Conservation (phyloP, 2,888 invertebrate genomes). For the Agriotes lineatus region DNA sequence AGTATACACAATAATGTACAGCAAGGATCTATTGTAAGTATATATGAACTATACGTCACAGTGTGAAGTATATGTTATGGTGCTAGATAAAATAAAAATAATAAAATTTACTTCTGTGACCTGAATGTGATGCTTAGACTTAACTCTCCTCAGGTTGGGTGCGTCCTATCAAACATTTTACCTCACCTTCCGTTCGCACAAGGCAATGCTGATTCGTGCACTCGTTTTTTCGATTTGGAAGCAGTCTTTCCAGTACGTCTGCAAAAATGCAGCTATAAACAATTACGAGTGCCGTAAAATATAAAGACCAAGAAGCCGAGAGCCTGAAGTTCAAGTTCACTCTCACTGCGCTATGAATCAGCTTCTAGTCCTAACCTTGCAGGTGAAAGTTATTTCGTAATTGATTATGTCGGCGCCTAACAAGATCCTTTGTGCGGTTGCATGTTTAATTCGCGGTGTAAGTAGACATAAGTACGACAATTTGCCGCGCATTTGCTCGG, state of each 20-base stretch:
- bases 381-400: conserved; percentile 12
- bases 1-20: no score
- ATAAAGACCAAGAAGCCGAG: not conserved
- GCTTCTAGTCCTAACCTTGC: conserved; percentile 4
- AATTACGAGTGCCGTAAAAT: conserved; percentile 36
- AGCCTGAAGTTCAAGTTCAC: conserved; percentile 18
- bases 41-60: no score
- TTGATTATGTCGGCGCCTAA: conserved; percentile 7
- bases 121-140: no score
- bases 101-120: no score
- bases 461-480: conserved; percentile 9
- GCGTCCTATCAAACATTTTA: not conserved
- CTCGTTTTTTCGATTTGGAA: conserved; percentile 30
- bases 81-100: no score
- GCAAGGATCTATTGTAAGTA: no score
- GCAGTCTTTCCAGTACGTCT: conserved; percentile 42
- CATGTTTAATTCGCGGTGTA: conserved; percentile 9
- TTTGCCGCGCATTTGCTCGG: not conserved
- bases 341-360: conserved; percentile 16
- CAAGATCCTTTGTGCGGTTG: conserved; percentile 8
- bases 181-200: not conserved
- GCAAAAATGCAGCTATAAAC: conserved; percentile 40
- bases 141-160: no score
- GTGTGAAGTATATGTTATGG: no score
- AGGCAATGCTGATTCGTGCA: not conserved